Conservation (phyloP, 2,888 invertebrate species). For the Epiblema foenella region DNA sequence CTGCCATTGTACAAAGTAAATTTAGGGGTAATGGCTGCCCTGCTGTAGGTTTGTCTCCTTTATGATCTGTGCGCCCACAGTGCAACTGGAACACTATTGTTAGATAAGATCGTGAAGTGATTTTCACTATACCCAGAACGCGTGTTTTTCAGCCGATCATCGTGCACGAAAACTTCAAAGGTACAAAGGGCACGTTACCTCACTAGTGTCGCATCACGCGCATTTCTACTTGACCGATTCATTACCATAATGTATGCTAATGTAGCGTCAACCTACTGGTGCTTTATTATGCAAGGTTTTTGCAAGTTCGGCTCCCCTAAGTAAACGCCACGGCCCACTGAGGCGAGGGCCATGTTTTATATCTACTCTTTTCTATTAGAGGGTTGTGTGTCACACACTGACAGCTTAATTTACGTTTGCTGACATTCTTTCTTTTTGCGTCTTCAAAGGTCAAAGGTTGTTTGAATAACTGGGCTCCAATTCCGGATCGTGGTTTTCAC, state of each 20-base stretch:
- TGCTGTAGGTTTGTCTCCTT: conserved; percentile 29
- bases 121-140: conserved; percentile 4
- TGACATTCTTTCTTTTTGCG: conserved; percentile 14
- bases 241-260: conserved; percentile 34
- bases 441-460: neutral
- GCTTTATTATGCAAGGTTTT: conserved; percentile 34
- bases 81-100: conserved; percentile 33
- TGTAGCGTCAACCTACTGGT: conserved; percentile 17
- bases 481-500: too few species aligned
- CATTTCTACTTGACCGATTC: conserved; percentile 22
- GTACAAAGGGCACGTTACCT: neutral
- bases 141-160: neutral
- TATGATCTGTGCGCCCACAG: conserved; percentile 21
- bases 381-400: conserved; percentile 20
- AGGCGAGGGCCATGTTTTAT: conserved; percentile 35
- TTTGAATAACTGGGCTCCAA: too few species aligned
- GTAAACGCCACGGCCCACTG: conserved; percentile 38
- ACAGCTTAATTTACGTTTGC: conserved; percentile 16
- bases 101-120: neutral
- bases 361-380: conserved; percentile 36
- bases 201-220: neutral
- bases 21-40: conserved; percentile 27
- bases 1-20: conserved; percentile 32
- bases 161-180: too few species aligned
- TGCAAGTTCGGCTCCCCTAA: conserved; percentile 40